Evolutionary conservation across 2,888 invertebrate species (phyloP).

Genomic region (Pachymerium ferrugineum): DNA sequence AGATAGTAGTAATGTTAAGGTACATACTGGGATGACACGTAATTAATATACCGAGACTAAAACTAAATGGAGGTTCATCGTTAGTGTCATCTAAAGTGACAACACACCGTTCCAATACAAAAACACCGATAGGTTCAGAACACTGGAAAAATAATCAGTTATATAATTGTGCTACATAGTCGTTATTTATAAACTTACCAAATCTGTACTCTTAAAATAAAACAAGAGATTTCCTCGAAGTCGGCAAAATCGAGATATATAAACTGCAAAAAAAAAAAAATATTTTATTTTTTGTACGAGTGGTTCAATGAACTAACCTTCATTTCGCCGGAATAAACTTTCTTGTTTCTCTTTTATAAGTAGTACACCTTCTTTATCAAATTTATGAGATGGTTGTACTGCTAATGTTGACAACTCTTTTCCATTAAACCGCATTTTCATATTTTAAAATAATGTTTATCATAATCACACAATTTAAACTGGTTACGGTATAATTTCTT

Average conservation of each 20-base stretch:
- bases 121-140: constrained; percentile 79
- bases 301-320: constrained; percentile 57
- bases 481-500: too few relatives aligned
- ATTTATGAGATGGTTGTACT: constrained; percentile 77
- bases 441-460: too few relatives aligned
- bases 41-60: constrained; percentile 70
- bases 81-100: constrained; percentile 61
- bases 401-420: constrained; percentile 79
- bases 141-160: constrained; percentile 47
- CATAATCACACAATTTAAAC: too few relatives aligned
- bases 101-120: constrained; percentile 81
- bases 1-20: not conserved
- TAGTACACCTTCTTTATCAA: constrained; percentile 85
- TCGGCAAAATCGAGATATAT: constrained; percentile 79
- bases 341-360: constrained; percentile 82
- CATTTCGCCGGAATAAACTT: constrained; percentile 74
- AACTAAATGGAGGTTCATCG: constrained; percentile 70
- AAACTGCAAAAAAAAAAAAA: constrained; percentile 56
- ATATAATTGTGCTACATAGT: not conserved
- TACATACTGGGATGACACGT: not conserved
- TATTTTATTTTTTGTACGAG: not conserved
- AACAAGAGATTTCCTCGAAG: constrained; percentile 87
- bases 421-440: constrained; percentile 84
- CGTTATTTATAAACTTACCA: constrained; percentile 45
- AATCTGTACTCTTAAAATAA: constrained; percentile 83